A percentile compares a stretch with the other conserved stretches of the same genome.
These are phyloP conservation scores for Nannoperca obscura DNA, from an alignment of 2,797 vertebrate genomes.

Conservation along the genomic window DNA sequence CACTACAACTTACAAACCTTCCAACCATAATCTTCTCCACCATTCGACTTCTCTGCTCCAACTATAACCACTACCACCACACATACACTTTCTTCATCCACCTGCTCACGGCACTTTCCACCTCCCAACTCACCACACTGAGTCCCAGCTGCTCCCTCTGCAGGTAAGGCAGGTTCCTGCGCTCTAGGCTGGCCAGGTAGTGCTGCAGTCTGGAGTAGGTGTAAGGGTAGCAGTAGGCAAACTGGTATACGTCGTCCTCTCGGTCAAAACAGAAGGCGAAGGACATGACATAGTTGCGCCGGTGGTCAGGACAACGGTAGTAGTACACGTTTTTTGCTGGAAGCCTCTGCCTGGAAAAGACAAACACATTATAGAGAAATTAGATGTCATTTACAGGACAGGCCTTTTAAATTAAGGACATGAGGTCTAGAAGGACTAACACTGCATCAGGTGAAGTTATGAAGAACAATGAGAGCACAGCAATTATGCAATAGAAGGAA, in stretches of 20 bases:
- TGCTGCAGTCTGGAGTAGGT: conserved; percentile 97
- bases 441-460: neutral
- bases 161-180: conserved; percentile 93
- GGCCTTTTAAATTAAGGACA: conserved; percentile 1
- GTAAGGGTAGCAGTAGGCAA: conserved; percentile 98
- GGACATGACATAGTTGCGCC: conserved; percentile 98
- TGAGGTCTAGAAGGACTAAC: neutral
- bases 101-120: neutral
- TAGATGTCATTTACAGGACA: neutral
- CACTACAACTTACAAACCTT: conserved; percentile 20
- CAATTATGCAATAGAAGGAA: conserved; percentile 1
- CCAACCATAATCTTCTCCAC: conserved; percentile 36
- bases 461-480: conserved; percentile 5
- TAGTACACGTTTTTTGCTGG: conserved; percentile 98
- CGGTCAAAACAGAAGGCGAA: conserved; percentile 98
- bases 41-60: conserved; percentile 30
- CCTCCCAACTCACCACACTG: conserved; percentile 91
- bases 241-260: conserved; percentile 95
- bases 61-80: conserved; percentile 14
- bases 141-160: conserved; percentile 93
- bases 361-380: conserved; percentile 28
- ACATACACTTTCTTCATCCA: neutral
- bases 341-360: conserved; percentile 91
- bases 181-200: conserved; percentile 93
- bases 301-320: conserved; percentile 97